These are phyloP conservation scores for Eriosoma lanigerum DNA, from an alignment of 1,140 invertebrate genomes.

Conservation along the genomic window DNA sequence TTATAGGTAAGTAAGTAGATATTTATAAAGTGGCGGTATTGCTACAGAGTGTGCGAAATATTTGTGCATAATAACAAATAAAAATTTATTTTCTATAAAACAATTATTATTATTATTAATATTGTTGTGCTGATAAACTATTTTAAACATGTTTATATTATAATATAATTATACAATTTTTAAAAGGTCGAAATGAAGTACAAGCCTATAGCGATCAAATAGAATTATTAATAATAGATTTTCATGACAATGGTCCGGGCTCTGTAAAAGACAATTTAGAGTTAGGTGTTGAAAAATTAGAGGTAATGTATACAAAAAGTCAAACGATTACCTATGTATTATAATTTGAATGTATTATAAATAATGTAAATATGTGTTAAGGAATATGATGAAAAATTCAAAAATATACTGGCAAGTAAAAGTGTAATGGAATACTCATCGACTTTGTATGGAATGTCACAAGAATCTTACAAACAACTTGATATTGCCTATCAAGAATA, in stretches of 20 bases:
- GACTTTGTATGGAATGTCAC: not conserved
- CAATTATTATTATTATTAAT: too few relatives aligned
- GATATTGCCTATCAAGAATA: conserved; percentile 70
- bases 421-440: not conserved
- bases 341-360: not conserved
- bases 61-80: too few relatives aligned
- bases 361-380: not conserved
- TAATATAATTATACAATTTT: not conserved
- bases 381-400: conserved; percentile 11
- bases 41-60: too few relatives aligned
- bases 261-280: conserved; percentile 76
- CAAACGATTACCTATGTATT: not conserved
- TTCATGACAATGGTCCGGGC: conserved; percentile 73
- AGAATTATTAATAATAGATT: conserved; percentile 70
- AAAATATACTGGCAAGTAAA: not conserved
- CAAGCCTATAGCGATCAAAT: conserved; percentile 69
- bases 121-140: too few relatives aligned
- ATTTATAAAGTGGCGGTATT: too few relatives aligned
- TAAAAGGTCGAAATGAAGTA: conserved; percentile 71
- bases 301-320: not conserved
- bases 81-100: too few relatives aligned
- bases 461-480: not conserved
- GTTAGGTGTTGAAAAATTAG: conserved; percentile 60
- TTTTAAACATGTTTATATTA: too few relatives aligned
- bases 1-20: too few relatives aligned